Conservation (phyloP, 2,888 invertebrate genomes). For the Digitonthophagus gazella region DNA sequence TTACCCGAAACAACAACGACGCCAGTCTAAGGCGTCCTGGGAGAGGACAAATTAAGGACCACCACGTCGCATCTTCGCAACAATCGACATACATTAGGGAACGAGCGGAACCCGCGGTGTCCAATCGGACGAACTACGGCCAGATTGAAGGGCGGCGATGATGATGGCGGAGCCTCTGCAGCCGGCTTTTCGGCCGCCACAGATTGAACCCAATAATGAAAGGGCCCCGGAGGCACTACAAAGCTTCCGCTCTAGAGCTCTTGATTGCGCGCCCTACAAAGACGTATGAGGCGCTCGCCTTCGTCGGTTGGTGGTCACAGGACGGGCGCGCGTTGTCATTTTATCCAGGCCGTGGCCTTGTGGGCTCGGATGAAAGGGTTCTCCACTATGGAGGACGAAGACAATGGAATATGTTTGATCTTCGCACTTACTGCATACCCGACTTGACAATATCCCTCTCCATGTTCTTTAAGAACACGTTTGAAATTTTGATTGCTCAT, state of each 20-base stretch:
- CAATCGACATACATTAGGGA: slow-evolving; percentile 9
- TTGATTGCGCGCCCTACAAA: slow-evolving; percentile 36
- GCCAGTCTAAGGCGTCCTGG: neutral
- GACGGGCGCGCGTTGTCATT: slow-evolving; percentile 12
- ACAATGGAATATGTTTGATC: slow-evolving; percentile 17
- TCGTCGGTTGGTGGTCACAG: slow-evolving; percentile 19
- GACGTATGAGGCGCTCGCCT: slow-evolving; percentile 31
- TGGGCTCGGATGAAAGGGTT: neutral
- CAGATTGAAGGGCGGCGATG: neutral
- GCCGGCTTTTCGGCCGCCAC: neutral
- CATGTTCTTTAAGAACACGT: neutral
- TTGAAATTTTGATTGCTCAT: too few relatives aligned
- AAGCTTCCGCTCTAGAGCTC: slow-evolving; percentile 34
- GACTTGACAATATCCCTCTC: slow-evolving; percentile 9
- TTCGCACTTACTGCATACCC: slow-evolving; percentile 9
- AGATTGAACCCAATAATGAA: slow-evolving; percentile 16
- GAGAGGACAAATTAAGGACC: slow-evolving; percentile 3
- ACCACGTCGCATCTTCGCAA: neutral
- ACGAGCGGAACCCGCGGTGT: too few relatives aligned
- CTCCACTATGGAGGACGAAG: neutral
- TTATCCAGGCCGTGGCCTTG: neutral
- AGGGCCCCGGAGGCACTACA: slow-evolving; percentile 32
- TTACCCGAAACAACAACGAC: slow-evolving; percentile 1
- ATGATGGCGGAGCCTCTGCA: too few relatives aligned
- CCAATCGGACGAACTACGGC: too few relatives aligned